phyloP scores from a whole-genome alignment of 2,797 vertebrate genomes.

The Peromyscus eremicus region DNA sequence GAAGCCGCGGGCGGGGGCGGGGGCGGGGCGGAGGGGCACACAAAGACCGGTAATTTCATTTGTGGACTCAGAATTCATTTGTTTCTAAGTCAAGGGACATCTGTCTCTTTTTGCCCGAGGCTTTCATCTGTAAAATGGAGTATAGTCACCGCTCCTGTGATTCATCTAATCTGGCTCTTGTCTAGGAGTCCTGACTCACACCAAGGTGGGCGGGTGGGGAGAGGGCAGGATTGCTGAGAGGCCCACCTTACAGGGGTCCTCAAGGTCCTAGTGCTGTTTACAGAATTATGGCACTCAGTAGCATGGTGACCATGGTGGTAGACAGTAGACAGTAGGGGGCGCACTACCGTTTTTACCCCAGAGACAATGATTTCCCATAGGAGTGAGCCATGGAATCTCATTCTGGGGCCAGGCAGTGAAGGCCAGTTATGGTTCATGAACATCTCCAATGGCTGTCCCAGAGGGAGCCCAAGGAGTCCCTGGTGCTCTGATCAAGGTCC shows the following conservation, averaged over 20 bases:
- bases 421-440: background rate
- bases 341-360: background rate
- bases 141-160: background rate
- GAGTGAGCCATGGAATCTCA: background rate
- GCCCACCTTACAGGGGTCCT: background rate
- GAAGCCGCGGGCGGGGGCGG: background rate
- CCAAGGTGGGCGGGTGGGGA: background rate
- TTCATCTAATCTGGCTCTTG: background rate
- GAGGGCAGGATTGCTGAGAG: background rate
- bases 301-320: background rate
- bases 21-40: background rate
- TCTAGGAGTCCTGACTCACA: background rate
- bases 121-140: background rate
- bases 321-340: background rate
- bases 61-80: background rate
- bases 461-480: background rate
- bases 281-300: background rate
- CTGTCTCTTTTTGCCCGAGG: background rate
- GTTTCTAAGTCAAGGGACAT: background rate
- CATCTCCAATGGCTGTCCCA: background rate
- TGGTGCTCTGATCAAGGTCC: background rate
- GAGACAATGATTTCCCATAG: background rate
- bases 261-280: background rate
- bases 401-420: too few relatives aligned
- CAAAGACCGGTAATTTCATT: background rate